Conservation (phyloP, 2,113 vertebrate species). For the Mionectes macconnelli region DNA sequence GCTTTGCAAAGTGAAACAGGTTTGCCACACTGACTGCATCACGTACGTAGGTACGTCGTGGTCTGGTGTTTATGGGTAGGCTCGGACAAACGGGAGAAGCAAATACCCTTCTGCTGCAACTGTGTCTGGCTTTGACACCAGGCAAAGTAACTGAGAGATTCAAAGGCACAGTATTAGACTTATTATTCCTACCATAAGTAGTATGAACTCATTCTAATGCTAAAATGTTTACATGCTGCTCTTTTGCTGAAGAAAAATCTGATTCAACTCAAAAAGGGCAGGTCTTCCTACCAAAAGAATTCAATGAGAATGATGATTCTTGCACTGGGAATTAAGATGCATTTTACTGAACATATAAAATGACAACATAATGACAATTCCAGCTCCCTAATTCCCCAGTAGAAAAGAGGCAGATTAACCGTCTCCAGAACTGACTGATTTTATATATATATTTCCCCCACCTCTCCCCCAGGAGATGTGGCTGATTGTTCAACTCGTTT, state of each 20-base stretch:
- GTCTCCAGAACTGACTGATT: neutral
- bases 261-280: neutral
- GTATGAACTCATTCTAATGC: neutral
- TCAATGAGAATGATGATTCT: neutral
- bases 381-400: neutral
- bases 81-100: neutral
- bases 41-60: accelerated
- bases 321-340: neutral
- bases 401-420: slow-evolving; percentile 1
- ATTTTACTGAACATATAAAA: slow-evolving; percentile 29
- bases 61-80: neutral
- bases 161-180: neutral
- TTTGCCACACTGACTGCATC: neutral
- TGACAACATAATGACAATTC: slow-evolving; percentile 37
- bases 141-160: neutral
- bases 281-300: neutral
- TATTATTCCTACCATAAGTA: neutral
- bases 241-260: neutral
- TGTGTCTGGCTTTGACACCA: neutral
- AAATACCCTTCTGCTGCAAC: neutral
- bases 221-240: neutral
- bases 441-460: neutral
- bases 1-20: neutral
- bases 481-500: neutral
- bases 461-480: neutral